Percentiles rank a stretch among this genome's conserved stretches.
These are phyloP conservation scores for Blera fallax DNA, from an alignment of 2,888 invertebrate species.

Conservation along the genomic window DNA sequence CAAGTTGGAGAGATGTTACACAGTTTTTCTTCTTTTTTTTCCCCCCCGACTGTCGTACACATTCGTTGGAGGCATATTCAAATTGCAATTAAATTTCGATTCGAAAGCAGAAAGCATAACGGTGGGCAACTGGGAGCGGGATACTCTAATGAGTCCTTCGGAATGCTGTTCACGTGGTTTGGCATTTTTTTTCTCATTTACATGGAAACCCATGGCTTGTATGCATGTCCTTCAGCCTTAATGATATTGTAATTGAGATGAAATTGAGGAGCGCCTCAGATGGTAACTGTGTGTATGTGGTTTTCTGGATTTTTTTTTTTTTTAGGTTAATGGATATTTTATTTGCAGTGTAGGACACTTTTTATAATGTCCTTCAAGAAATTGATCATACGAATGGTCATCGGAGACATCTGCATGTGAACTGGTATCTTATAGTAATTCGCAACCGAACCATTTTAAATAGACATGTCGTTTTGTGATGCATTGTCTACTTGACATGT, in stretches of 20 bases:
- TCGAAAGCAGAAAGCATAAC: constrained; percentile 21
- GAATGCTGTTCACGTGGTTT: constrained; percentile 44
- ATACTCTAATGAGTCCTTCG: constrained; percentile 39
- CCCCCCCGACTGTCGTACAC: not conserved
- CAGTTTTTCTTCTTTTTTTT: not conserved
- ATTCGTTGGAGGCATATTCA: constrained; percentile 50
- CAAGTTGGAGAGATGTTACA: constrained; percentile 17
- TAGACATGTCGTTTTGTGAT: no score
- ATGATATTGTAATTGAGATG: constrained; percentile 63
- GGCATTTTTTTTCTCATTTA: constrained; percentile 39
- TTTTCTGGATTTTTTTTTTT: not conserved
- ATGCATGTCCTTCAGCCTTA: constrained; percentile 40
- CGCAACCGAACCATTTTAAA: no score
- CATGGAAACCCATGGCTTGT: constrained; percentile 15
- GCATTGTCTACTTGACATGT: no score
- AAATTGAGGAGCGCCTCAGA: constrained; percentile 34
- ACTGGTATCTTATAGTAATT: not conserved
- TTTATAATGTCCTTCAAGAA: not conserved
- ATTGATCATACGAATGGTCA: not conserved
- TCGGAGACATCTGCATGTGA: not conserved
- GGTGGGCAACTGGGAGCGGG: constrained; percentile 9
- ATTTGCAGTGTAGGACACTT: constrained; percentile 8
- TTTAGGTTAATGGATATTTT: constrained; percentile 19
- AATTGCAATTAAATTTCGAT: constrained; percentile 70
- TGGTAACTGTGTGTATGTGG: constrained; percentile 6